A percentile compares a stretch with the other conserved stretches of the same genome.
Evolutionary conservation across 2,797 vertebrate species (phyloP).

Genomic region (Erpetoichthys calabaricus): DNA sequence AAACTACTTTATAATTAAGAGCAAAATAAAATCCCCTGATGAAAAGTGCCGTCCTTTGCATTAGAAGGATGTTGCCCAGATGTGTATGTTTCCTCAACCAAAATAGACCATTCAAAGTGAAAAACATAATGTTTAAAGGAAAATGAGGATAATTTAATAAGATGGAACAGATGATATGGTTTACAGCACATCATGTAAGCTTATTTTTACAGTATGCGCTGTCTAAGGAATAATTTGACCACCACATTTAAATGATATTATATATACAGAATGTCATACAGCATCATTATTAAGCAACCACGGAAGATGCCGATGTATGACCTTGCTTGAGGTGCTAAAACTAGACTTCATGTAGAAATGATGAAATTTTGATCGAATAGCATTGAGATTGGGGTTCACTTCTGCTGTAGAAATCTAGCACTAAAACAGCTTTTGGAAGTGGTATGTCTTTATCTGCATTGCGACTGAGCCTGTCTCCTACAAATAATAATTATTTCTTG

Average conservation of each 20-base stretch:
- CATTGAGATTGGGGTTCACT: too few relatives aligned
- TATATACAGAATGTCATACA: conserved; percentile 16
- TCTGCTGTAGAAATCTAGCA: too few relatives aligned
- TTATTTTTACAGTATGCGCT: conserved; percentile 56
- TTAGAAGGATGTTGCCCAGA: conserved; percentile 60
- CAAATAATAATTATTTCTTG: too few relatives aligned
- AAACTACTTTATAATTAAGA: conserved; percentile 49
- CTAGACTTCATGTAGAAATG: too few relatives aligned
- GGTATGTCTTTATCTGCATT: too few relatives aligned
- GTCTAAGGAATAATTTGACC: conserved; percentile 58
- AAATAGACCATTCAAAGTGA: conserved; percentile 13
- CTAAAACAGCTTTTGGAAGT: too few relatives aligned
- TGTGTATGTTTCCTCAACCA: conserved; percentile 20
- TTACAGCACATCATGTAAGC: conserved; percentile 16
- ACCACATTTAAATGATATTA: conserved; percentile 66
- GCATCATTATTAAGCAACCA: conserved; percentile 13
- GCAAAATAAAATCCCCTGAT: conserved; percentile 40
- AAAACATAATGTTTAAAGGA: conserved; percentile 4
- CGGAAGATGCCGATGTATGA: conserved; percentile 63
- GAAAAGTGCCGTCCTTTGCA: conserved; percentile 46
- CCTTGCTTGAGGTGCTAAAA: conserved; percentile 37
- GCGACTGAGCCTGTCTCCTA: too few relatives aligned
- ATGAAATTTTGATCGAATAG: too few relatives aligned
- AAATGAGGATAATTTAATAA: conserved; percentile 4
- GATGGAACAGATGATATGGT: conserved; percentile 4